Conservation (phyloP, 2,888 invertebrate species). For the Epirrhoe alternata region DNA sequence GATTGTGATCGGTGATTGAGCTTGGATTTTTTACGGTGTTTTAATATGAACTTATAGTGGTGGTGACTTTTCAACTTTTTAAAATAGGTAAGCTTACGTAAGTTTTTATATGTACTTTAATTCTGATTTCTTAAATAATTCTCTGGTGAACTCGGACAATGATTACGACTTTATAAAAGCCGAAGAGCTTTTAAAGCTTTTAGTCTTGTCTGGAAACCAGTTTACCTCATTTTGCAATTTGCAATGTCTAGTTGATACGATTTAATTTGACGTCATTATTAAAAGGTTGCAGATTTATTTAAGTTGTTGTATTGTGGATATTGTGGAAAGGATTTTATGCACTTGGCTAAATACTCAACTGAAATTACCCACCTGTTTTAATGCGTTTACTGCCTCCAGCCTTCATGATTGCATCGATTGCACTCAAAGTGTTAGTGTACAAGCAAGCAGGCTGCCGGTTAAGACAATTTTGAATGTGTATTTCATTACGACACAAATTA, state of each 20-base stretch:
- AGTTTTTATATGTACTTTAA: not conserved
- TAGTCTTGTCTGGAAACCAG: not conserved
- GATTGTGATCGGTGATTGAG: conserved; percentile 36
- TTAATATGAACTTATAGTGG: conserved; percentile 28
- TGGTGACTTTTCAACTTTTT: conserved; percentile 24
- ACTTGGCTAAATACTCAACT: conserved; percentile 5
- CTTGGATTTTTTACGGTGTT: conserved; percentile 38
- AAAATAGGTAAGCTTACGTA: conserved; percentile 27
- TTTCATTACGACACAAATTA: conserved; percentile 6
- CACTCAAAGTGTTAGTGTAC: not conserved
- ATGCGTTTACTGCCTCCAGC: conserved; percentile 3
- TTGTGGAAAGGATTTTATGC: conserved; percentile 9
- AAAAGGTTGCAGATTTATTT: conserved; percentile 13
- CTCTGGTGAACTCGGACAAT: conserved; percentile 1
- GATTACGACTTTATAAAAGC: not conserved
- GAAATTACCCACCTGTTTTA: conserved; percentile 22
- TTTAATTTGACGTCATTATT: conserved; percentile 7
- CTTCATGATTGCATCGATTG: too few species aligned
- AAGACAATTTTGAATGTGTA: not conserved
- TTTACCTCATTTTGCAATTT: conserved; percentile 3
- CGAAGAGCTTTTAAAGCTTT: conserved; percentile 15
- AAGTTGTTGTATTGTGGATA: not conserved
- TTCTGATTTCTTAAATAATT: conserved; percentile 1
- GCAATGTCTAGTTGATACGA: not conserved
- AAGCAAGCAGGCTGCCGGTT: not conserved